Evolutionary conservation across 2,888 invertebrate species (phyloP).

Genomic region (Lysandra coridon): DNA sequence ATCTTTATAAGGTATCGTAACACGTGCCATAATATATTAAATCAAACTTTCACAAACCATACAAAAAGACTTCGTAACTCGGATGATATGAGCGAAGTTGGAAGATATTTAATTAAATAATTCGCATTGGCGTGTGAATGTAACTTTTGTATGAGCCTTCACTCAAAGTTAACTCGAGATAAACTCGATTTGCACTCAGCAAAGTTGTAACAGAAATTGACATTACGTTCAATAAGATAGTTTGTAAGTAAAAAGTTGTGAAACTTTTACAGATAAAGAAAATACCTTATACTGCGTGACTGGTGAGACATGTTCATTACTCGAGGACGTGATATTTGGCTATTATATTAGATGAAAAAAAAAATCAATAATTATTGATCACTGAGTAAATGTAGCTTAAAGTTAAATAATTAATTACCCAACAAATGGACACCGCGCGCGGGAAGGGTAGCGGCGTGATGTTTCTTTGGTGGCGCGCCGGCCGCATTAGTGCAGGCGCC

Average conservation of each 20-base stretch:
- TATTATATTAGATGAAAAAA: no score
- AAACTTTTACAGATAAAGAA: background rate
- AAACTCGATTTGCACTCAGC: background rate
- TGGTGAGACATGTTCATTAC: no score
- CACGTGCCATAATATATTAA: background rate
- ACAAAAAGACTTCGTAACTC: background rate
- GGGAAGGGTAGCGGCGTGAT: no score
- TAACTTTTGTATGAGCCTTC: background rate
- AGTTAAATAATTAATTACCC: no score
- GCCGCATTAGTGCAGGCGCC: no score
- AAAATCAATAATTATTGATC: no score
- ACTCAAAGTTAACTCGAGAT: background rate
- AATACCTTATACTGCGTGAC: background rate
- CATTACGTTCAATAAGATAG: constrained; percentile 11
- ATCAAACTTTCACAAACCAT: background rate
- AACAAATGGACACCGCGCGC: no score
- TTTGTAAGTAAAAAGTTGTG: constrained; percentile 13
- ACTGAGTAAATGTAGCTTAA: no score
- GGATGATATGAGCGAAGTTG: background rate
- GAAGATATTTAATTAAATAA: constrained; percentile 2
- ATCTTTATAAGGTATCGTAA: background rate
- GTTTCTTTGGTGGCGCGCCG: no score
- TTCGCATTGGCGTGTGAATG: background rate
- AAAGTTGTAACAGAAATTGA: constrained; percentile 19
- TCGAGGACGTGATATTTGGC: no score